Conservation (phyloP, 92 coral and sea anemone genomes). For the Umimayanthus chanpuru region DNA sequence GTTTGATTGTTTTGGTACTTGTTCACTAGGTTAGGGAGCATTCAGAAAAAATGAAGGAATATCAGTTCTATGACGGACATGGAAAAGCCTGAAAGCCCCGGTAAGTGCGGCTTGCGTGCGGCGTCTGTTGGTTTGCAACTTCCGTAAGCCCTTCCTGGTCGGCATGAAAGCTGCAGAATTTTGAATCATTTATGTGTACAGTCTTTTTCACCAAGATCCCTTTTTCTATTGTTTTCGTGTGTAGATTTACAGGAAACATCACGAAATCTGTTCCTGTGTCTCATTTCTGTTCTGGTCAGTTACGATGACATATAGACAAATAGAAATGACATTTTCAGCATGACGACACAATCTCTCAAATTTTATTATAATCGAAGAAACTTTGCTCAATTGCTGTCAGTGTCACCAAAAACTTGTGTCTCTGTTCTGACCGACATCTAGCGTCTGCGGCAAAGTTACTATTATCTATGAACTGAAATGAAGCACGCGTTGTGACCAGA, state of each 20-base stretch:
- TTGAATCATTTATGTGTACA: slow-evolving; percentile 29
- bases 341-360: slow-evolving; percentile 1
- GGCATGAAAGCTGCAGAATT: not conserved
- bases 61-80: slow-evolving; percentile 61
- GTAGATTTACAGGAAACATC: not conserved
- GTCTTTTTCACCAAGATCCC: slow-evolving; percentile 1
- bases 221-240: slow-evolving; percentile 8
- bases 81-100: slow-evolving; percentile 83
- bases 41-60: slow-evolving; percentile 70
- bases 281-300: not conserved
- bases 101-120: slow-evolving; percentile 48
- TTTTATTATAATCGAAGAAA: slow-evolving; percentile 9
- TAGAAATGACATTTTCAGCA: not conserved
- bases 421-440: not conserved
- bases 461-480: not conserved
- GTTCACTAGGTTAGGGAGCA: slow-evolving; percentile 44
- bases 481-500: not conserved
- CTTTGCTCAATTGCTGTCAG: slow-evolving; percentile 8
- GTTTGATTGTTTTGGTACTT: slow-evolving; percentile 10
- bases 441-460: not conserved
- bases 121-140: slow-evolving; percentile 39
- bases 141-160: slow-evolving; percentile 35
- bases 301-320: slow-evolving; percentile 2
- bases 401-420: slow-evolving; percentile 2
- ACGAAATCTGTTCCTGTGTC: not conserved